Base-by-base conservation (phyloP, 1,140 invertebrate species). In the Ips typographus region DNA sequence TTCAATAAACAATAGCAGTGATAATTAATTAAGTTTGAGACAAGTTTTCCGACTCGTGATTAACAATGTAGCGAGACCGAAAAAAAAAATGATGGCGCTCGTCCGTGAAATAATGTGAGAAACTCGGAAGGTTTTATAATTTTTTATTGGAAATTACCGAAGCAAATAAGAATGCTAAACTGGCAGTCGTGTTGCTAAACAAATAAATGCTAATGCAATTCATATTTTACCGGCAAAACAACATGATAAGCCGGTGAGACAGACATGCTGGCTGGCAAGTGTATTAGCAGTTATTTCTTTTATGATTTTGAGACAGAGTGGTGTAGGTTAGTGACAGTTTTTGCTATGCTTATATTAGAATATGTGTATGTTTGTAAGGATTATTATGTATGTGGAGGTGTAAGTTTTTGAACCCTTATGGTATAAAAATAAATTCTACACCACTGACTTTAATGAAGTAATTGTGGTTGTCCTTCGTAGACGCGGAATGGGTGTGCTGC, bases 151-250 rank as follows among this genome's bases (percentile, higher is more conserved):
- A 66, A 66, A 57, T 66, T 66, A 58, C 53, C 51, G 42, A 58
- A 66, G 8, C 65, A 66, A 65, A 66, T 66, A 66, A 59, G 43
- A 49, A 66, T 57, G 41, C 42, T 65, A 58, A 57, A 66, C 51
- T 66, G 43, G 39, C 49, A 38, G 40, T 40, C 39, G 39, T 42
- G 7, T 2, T 47, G 56, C 42, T 66, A 66, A 66, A 66, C 38
- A 1, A 8, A 49, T 6, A 56, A 58, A 66, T 58, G 53, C 55
- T 37, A 58, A 66, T 57, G 55, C 8, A 58, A 58, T 58, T 58
- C 53, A 66, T 66, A 58, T 47, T 49, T 66, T 66, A 22, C 22
- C 22, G 22, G 22, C 22, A 22, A 22, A 22, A 22, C 22, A 22
- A 22, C 22, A 22, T 22, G 22, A 22, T 22, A 22, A 22, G 22